Evolutionary conservation across 2,797 vertebrate genomes (phyloP).

Genomic region (Nothura maculosa): DNA sequence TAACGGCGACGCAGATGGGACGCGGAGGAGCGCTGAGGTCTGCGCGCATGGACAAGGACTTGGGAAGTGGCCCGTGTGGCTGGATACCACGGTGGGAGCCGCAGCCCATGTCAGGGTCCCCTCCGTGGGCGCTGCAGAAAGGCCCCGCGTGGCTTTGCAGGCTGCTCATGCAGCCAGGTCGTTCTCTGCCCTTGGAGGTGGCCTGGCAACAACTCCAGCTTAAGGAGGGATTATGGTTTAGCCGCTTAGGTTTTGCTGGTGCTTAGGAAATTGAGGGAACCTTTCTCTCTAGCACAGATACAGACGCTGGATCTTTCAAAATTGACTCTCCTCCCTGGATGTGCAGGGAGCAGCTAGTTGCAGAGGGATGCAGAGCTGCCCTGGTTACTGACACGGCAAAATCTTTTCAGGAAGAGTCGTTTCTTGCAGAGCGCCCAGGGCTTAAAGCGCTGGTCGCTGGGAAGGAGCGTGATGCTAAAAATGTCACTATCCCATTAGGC

Average conservation of each 20-base stretch:
- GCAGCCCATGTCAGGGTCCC: background rate
- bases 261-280: constrained; percentile 46
- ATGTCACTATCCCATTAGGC: background rate
- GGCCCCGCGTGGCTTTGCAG: background rate
- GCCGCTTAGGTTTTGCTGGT: constrained; percentile 55
- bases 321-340: constrained; percentile 46
- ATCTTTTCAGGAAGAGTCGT: background rate
- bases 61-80: background rate
- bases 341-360: rapidly evolving
- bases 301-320: constrained; percentile 14
- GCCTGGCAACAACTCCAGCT: constrained; percentile 42
- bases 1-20: rapidly evolving
- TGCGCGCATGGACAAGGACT: too few relatives aligned
- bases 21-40: background rate
- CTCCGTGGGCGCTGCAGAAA: rapidly evolving
- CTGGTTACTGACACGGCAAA: background rate
- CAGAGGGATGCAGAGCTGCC: background rate
- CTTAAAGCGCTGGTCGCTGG: background rate
- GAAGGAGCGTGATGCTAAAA: background rate
- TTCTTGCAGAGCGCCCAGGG: background rate
- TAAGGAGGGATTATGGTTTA: constrained; percentile 51
- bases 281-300: background rate
- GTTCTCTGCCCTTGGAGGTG: constrained; percentile 31
- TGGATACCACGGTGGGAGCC: background rate
- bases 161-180: background rate